Evolutionary conservation across 2,797 vertebrate genomes (phyloP).

Genomic region (Parambassis ranga): DNA sequence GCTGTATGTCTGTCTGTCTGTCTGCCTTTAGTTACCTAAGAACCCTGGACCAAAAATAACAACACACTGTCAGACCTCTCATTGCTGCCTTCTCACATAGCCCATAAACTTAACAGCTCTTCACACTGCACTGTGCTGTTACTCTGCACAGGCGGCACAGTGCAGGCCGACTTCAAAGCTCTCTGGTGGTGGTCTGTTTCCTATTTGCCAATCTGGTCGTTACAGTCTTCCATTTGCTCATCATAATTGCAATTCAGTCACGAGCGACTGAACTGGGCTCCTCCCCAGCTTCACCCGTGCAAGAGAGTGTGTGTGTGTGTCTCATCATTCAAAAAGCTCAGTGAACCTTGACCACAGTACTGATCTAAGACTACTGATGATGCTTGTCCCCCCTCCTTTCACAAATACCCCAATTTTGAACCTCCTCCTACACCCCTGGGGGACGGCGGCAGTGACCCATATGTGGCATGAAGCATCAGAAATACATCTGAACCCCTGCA

Average conservation of each 20-base stretch:
- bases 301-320: conserved; percentile 4
- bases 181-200: conserved; percentile 12
- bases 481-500: conserved; percentile 67
- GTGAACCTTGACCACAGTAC: conserved; percentile 43
- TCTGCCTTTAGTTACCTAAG: conserved; percentile 63
- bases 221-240: conserved; percentile 28
- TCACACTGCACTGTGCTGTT: conserved; percentile 18
- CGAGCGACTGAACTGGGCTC: conserved; percentile 6
- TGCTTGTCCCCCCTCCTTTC: not conserved
- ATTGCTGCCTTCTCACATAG: conserved; percentile 66
- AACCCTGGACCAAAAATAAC: conserved; percentile 71
- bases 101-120: conserved; percentile 70
- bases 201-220: conserved; percentile 8
- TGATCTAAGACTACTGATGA: conserved; percentile 36
- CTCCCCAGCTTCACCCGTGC: not conserved
- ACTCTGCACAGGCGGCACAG: conserved; percentile 24
- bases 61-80: conserved; percentile 55
- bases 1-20: conserved; percentile 27
- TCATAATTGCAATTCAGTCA: conserved; percentile 35
- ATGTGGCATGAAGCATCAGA: conserved; percentile 65
- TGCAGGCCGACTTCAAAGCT: conserved; percentile 8
- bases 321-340: conserved; percentile 29
- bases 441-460: conserved; percentile 65
- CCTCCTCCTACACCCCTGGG: conserved; percentile 38
- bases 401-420: conserved; percentile 28